A percentile compares a stretch with the other conserved stretches of the same genome.
Evolutionary conservation across 2,797 vertebrate species (phyloP).

Genomic region (Myripristis murdjan): DNA sequence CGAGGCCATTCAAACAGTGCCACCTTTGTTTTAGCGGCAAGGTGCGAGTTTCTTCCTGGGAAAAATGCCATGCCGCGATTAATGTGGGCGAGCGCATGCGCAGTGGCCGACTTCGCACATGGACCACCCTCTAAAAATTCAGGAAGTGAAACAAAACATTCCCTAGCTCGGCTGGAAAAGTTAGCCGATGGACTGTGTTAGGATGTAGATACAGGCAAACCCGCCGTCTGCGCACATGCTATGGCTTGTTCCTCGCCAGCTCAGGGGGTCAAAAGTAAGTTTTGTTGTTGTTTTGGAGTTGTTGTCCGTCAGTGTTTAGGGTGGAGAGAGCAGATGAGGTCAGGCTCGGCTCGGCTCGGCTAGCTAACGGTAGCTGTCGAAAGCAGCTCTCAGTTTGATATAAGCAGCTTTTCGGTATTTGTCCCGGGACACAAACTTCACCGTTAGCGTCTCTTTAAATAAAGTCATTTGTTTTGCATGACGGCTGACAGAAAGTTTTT

Average conservation of each 20-base stretch:
- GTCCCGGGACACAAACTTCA: too few relatives aligned
- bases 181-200: constrained; percentile 47
- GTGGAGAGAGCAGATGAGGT: constrained; percentile 20
- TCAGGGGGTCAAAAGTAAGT: constrained; percentile 74
- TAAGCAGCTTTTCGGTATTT: neutral
- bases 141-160: constrained; percentile 86
- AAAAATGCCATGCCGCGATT: neutral
- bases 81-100: constrained; percentile 49
- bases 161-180: constrained; percentile 41
- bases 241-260: constrained; percentile 41
- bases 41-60: neutral
- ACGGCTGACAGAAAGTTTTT: neutral
- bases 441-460: neutral
- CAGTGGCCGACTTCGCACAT: constrained; percentile 42
- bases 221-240: constrained; percentile 46
- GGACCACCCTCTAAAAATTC: constrained; percentile 71
- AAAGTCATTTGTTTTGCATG: neutral
- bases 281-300: neutral
- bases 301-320: constrained; percentile 4
- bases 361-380: constrained; percentile 37
- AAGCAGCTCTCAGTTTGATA: neutral
- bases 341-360: constrained; percentile 41
- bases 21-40: neutral
- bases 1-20: neutral
- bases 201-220: constrained; percentile 64